These are phyloP conservation scores for Alexandromys fortis DNA, from an alignment of 2,113 vertebrate species.

Conservation along the genomic window DNA sequence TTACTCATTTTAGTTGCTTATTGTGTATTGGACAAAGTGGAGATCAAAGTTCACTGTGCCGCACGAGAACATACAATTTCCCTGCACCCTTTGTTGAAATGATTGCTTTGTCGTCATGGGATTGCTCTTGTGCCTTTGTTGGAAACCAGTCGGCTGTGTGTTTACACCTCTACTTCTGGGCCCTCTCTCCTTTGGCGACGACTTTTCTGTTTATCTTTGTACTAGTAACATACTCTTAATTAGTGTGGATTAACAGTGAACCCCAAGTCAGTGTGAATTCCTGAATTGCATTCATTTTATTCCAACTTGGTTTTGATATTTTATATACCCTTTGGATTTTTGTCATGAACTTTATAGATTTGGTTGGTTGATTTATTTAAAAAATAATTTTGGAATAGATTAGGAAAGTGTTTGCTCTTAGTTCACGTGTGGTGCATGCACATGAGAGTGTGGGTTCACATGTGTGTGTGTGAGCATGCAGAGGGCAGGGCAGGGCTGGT, in stretches of 20 bases:
- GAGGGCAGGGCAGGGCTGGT: too few species aligned
- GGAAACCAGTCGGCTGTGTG: neutral
- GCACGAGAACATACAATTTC: neutral
- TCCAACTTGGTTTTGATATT: neutral
- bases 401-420: neutral
- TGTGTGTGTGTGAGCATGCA: neutral
- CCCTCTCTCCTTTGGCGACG: neutral
- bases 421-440: neutral
- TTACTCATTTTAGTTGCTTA: neutral
- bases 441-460: too few species aligned
- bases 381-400: neutral
- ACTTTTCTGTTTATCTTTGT: neutral
- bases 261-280: neutral
- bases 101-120: neutral
- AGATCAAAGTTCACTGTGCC: neutral
- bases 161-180: neutral
- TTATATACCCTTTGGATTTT: neutral
- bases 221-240: neutral
- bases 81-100: neutral
- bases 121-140: neutral
- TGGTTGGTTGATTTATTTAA: neutral
- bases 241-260: neutral
- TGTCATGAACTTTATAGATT: neutral
- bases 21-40: neutral
- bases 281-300: neutral